A percentile compares a stretch with the other conserved stretches of the same genome.
Conservation (phyloP, 2,113 vertebrate genomes). For the Phylloscopus whistleri region DNA sequence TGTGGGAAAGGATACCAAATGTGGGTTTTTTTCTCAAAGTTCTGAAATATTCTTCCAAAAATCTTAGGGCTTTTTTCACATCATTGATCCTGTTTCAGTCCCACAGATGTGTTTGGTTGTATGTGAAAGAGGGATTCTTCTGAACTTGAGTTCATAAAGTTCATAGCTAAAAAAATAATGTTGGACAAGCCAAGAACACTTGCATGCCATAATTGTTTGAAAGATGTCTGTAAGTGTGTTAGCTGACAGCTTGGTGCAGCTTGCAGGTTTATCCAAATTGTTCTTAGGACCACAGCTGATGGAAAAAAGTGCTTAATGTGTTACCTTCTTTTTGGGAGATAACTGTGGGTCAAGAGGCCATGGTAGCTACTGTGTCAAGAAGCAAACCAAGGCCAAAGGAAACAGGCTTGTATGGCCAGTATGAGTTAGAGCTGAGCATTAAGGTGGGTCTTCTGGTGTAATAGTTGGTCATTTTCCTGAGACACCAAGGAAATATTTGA, state of each 20-base stretch:
- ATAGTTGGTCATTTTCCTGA: neutral
- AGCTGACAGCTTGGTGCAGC: neutral
- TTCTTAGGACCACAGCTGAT: neutral
- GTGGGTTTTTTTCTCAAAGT: neutral
- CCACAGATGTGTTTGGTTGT: neutral
- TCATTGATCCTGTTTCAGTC: neutral
- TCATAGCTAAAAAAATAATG: neutral
- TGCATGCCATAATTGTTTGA: neutral
- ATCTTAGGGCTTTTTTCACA: neutral
- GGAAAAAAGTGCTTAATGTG: neutral
- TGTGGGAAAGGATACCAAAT: neutral
- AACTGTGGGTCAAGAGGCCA: neutral
- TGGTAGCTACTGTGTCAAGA: neutral
- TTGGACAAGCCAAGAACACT: neutral
- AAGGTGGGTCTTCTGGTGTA: neutral
- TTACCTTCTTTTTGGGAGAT: neutral
- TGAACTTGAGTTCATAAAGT: neutral
- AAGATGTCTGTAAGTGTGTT: neutral
- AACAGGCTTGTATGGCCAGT: rapidly evolving
- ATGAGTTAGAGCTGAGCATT: neutral
- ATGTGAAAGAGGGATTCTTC: neutral
- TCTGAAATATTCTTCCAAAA: neutral
- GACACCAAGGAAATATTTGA: neutral
- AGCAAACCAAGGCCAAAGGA: neutral
- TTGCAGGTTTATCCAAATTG: neutral